phyloP scores from a whole-genome alignment of 1,140 invertebrate species.

The Colletes latitarsis region DNA sequence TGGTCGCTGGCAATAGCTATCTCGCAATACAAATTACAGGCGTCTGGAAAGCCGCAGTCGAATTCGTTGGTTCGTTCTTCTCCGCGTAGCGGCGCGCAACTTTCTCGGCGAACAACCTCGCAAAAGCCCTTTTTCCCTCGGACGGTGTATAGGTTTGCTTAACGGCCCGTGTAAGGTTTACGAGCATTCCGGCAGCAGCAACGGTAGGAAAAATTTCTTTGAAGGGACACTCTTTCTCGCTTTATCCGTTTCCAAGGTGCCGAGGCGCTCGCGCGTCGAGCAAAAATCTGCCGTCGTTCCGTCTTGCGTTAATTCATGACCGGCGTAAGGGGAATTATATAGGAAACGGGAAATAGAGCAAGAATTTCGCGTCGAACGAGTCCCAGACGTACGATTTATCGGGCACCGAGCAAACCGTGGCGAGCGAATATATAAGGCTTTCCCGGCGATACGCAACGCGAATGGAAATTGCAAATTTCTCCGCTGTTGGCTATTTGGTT shows the following conservation, averaged over 20 bases:
- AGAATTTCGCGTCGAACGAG: slow-evolving; percentile 39
- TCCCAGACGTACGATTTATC: slow-evolving; percentile 39
- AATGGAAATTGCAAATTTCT: no score
- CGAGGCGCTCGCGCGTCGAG: not conserved
- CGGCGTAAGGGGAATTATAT: slow-evolving; percentile 22
- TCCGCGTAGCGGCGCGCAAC: slow-evolving; percentile 12
- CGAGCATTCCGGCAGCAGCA: slow-evolving; percentile 43
- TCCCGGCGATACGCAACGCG: no score
- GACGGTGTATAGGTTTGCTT: slow-evolving; percentile 58
- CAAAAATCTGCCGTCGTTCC: slow-evolving; percentile 25
- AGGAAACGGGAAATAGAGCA: slow-evolving; percentile 10
- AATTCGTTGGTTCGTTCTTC: slow-evolving; percentile 22
- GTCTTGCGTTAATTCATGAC: slow-evolving; percentile 36
- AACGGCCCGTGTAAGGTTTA: slow-evolving; percentile 66
- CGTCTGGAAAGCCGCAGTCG: slow-evolving; percentile 25
- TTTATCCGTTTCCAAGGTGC: not conserved
- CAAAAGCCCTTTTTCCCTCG: slow-evolving; percentile 25
- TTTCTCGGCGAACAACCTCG: not conserved
- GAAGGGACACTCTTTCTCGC: slow-evolving; percentile 28
- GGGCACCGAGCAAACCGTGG: slow-evolving; percentile 6
- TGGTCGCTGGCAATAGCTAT: slow-evolving; percentile 20
- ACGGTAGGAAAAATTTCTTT: slow-evolving; percentile 58
- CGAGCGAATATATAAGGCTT: slow-evolving; percentile 2
- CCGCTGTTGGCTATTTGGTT: no score
- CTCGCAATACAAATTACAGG: slow-evolving; percentile 44